Percentiles rank a stretch among this genome's conserved stretches.
Conservation (phyloP, 2,797 vertebrate species). For the Coccyzus lansbergi region DNA sequence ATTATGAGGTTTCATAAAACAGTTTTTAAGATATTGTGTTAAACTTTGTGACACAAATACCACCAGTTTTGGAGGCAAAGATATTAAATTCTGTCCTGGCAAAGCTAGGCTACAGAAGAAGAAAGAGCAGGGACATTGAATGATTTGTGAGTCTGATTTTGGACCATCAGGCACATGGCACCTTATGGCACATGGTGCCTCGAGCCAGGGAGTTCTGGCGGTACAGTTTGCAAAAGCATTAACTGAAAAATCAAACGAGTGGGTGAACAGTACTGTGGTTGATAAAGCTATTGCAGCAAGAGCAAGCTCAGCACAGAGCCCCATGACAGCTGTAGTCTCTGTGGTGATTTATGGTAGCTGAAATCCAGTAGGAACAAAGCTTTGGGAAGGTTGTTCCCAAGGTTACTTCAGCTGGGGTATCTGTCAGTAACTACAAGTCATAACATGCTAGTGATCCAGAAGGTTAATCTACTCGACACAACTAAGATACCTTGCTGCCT, state of each 20-base stretch:
- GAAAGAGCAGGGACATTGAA: neutral
- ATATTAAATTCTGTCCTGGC: neutral
- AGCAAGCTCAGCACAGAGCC: neutral
- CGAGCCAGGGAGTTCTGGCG: neutral
- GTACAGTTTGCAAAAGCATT: neutral
- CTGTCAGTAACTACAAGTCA: slow-evolving; percentile 2
- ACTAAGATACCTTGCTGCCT: neutral
- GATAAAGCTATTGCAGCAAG: neutral
- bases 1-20: neutral
- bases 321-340: neutral
- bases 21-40: neutral
- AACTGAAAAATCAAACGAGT: neutral
- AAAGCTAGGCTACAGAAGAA: neutral
- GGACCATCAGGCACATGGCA: fast-evolving
- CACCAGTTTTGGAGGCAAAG: neutral
- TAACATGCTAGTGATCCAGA: neutral
- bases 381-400: neutral
- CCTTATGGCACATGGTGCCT: neutral
- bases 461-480: neutral
- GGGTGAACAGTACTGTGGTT: neutral
- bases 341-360: slow-evolving; percentile 4
- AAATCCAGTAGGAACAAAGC: neutral
- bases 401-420: neutral
- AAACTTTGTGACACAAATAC: neutral
- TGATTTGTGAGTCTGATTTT: neutral